These are phyloP conservation scores for Glyptemys insculpta DNA, from an alignment of 2,797 vertebrate species.

Conservation along the genomic window DNA sequence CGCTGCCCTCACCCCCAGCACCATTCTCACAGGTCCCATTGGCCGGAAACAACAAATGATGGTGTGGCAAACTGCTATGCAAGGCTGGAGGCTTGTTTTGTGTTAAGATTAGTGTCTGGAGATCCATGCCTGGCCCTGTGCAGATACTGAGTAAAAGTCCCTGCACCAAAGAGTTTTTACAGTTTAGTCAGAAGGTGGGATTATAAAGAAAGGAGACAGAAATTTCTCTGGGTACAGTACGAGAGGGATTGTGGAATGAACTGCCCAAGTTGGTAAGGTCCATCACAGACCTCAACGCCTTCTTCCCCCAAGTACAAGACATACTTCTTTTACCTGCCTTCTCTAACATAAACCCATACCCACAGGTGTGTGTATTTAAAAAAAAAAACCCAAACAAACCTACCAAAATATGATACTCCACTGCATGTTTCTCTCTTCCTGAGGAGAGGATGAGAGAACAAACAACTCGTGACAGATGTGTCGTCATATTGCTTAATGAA, in stretches of 20 bases:
- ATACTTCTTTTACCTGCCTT: neutral
- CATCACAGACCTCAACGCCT: neutral
- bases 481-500: neutral
- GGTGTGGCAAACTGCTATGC: neutral
- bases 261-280: neutral
- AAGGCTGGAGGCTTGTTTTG: neutral
- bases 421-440: neutral
- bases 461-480: neutral
- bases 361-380: neutral
- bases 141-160: neutral
- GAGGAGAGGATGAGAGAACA: neutral
- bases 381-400: neutral
- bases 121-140: fast-evolving
- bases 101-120: neutral
- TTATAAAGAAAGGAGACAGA: neutral
- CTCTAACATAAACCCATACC: neutral
- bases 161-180: neutral
- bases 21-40: too few species aligned
- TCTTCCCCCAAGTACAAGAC: neutral
- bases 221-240: neutral
- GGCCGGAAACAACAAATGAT: too few species aligned
- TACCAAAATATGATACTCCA: neutral
- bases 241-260: neutral
- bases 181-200: neutral
- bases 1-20: too few species aligned